Evolutionary conservation across 2,888 invertebrate species (phyloP).

Genomic region (Idaea dimidiata): DNA sequence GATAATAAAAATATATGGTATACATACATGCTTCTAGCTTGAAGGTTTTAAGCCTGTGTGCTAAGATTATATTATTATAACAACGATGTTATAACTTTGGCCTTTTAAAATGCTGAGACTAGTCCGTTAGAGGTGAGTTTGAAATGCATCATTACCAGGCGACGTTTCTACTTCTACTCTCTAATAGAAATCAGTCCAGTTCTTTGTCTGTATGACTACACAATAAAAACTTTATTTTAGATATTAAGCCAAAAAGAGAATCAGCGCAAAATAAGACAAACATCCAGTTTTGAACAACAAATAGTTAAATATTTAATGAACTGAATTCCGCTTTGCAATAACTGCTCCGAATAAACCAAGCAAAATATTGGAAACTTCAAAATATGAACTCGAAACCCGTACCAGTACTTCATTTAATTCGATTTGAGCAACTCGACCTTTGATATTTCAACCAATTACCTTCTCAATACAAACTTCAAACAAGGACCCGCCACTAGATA

Average conservation of each 20-base stretch:
- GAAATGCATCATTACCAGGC: too few species aligned
- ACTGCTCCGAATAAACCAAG: neutral
- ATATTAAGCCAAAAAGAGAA: neutral
- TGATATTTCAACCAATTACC: slow-evolving; percentile 1
- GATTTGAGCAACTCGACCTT: neutral
- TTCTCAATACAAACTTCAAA: neutral
- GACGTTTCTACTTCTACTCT: too few species aligned
- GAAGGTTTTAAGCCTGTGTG: too few species aligned
- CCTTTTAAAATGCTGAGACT: too few species aligned
- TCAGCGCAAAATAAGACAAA: neutral
- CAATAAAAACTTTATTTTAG: neutral
- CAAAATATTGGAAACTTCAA: neutral
- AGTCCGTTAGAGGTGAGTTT: too few species aligned
- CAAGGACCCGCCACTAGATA: neutral
- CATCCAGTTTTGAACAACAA: neutral
- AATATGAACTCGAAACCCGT: neutral
- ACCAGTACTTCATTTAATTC: neutral
- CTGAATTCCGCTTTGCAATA: too few species aligned
- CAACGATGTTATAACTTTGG: too few species aligned
- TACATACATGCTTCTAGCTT: too few species aligned
- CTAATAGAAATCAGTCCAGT: too few species aligned
- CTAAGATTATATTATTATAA: too few species aligned
- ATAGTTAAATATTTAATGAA: neutral
- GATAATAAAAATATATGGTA: too few species aligned
- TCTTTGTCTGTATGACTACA: too few species aligned